A percentile compares a stretch with the other conserved stretches of the same genome.
phyloP scores from a whole-genome alignment of 2,888 invertebrate species.

The Xestoiulus laeticollis region DNA sequence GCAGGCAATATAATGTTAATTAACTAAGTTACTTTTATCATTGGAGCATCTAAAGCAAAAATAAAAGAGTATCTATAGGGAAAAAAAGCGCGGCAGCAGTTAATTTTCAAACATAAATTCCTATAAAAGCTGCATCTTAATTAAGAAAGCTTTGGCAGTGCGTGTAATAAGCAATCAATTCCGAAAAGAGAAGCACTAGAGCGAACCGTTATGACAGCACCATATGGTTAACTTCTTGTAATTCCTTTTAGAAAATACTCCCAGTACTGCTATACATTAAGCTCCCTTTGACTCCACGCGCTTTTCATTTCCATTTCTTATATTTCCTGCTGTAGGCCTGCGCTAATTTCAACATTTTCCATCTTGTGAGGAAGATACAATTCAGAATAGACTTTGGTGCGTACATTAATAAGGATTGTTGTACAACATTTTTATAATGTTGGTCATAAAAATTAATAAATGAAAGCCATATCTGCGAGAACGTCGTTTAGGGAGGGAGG shows the following conservation, averaged over 20 bases:
- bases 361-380: neutral
- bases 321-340: neutral
- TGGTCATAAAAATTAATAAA: slow-evolving; percentile 46
- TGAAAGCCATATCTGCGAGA: slow-evolving; percentile 3
- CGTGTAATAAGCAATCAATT: slow-evolving; percentile 54
- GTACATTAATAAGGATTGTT: slow-evolving; percentile 44
- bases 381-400: neutral
- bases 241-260: slow-evolving; percentile 45
- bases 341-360: neutral
- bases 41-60: slow-evolving; percentile 44
- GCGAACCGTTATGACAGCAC: slow-evolving; percentile 51
- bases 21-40: slow-evolving; percentile 49
- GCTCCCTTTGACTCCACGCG: slow-evolving; percentile 35
- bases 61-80: neutral
- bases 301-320: slow-evolving; percentile 4
- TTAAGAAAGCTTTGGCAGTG: slow-evolving; percentile 53
- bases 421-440: slow-evolving; percentile 47
- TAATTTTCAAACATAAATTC: slow-evolving; percentile 52
- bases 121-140: slow-evolving; percentile 52
- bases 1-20: slow-evolving; percentile 49
- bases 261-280: slow-evolving; percentile 20
- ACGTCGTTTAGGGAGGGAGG: slow-evolving; percentile 4
- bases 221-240: slow-evolving; percentile 53
- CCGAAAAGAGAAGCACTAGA: slow-evolving; percentile 44
- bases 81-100: slow-evolving; percentile 44